A percentile compares a stretch with the other conserved stretches of the same genome.
phyloP scores from a whole-genome alignment of 2,888 invertebrate genomes.

The Macrosoma leucophasiata region DNA sequence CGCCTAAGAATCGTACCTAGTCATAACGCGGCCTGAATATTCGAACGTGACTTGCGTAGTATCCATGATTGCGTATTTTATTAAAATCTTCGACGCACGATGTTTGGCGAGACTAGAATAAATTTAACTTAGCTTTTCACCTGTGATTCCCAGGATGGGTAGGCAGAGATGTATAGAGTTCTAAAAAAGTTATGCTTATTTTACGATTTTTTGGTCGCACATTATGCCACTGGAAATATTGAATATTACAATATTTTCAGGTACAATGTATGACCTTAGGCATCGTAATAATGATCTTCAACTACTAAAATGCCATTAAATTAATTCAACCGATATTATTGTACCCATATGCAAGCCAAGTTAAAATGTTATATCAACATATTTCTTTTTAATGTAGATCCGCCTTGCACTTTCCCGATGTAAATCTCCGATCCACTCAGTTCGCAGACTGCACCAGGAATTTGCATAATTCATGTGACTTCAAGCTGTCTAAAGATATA shows the following conservation, averaged over 20 bases:
- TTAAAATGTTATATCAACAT: constrained; percentile 16
- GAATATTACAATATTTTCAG: too few relatives aligned
- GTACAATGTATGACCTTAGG: too few relatives aligned
- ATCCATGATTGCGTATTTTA: constrained; percentile 29
- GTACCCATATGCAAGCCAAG: too few relatives aligned
- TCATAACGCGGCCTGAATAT: constrained; percentile 10
- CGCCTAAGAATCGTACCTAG: constrained; percentile 31
- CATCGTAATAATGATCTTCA: too few relatives aligned
- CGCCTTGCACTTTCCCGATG: constrained; percentile 36
- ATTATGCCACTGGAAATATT: too few relatives aligned
- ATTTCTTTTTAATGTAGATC: constrained; percentile 32
- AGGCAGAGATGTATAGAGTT: too few relatives aligned
- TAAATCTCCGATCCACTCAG: constrained; percentile 49
- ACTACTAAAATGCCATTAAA: too few relatives aligned
- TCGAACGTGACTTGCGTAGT: constrained; percentile 14
- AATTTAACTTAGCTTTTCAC: too few relatives aligned
- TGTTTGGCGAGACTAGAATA: constrained; percentile 32
- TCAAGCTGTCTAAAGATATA: constrained; percentile 43
- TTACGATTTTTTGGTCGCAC: too few relatives aligned
- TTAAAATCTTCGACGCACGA: constrained; percentile 33
- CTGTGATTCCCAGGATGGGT: too few relatives aligned
- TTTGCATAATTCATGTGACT: constrained; percentile 67
- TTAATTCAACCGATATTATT: too few relatives aligned
- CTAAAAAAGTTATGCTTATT: too few relatives aligned
- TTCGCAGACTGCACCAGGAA: constrained; percentile 41